Conservation (phyloP, 2,113 vertebrate species). For the Tragelaphus imberbis region DNA sequence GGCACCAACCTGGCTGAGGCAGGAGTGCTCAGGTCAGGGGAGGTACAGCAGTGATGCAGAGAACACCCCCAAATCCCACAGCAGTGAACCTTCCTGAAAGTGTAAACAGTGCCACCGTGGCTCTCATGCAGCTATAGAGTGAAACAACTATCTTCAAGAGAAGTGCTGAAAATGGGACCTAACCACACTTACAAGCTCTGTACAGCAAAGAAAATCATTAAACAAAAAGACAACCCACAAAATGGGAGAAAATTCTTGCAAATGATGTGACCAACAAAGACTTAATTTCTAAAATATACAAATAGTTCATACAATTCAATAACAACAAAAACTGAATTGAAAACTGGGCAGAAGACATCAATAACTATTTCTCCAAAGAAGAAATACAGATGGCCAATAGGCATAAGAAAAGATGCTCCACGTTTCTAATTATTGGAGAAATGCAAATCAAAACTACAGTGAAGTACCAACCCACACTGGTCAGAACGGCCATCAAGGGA, state of each 20-base stretch:
- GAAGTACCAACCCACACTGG: neutral
- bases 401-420: neutral
- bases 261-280: neutral
- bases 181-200: neutral
- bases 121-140: neutral
- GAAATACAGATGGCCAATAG: neutral
- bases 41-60: rapidly evolving
- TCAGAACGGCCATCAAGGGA: neutral
- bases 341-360: neutral
- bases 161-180: neutral
- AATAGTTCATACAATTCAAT: neutral
- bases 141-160: neutral
- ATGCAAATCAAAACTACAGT: neutral
- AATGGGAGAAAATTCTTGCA: neutral
- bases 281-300: neutral
- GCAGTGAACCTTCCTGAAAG: neutral
- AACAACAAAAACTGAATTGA: neutral
- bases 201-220: neutral
- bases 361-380: neutral
- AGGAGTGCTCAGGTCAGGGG: neutral
- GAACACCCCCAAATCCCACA: neutral
- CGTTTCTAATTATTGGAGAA: neutral
- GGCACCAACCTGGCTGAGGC: neutral
- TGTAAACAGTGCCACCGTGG: rapidly evolving
- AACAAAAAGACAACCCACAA: neutral